Evolutionary conservation across 2,113 vertebrate species (phyloP), one percentile per base, ranked within the genome.

Genomic region (Cyprinodon tularosa): DNA sequence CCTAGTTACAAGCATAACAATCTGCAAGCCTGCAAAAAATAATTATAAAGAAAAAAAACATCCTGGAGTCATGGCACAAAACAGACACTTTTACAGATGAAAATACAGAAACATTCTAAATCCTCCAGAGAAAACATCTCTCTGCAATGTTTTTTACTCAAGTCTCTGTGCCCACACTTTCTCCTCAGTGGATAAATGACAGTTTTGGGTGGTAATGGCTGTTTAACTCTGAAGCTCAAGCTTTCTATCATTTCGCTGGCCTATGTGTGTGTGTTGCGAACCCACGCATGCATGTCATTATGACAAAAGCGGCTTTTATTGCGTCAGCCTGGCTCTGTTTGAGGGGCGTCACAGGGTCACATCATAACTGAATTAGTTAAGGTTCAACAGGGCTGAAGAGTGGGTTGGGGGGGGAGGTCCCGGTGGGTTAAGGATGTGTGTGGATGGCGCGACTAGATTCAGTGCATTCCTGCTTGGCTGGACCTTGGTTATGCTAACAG

Each of bases 361-460:
- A 64, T 86, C 78, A 62, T 91, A 92, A 93, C 91, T 80, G 62
- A 77, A 86, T 93, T 93, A 92, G 90, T 88, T 80, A 88, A 76
- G 90, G 86, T 84, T 88, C 80, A 88, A 65, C 78, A 63, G 76
- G 87, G 74, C 47, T 79, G 74, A n/a, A 71, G 78, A 82, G 65
- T 37, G 22, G 76, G 66, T 65, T 71, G 72, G 4, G 3, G 77
- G 74, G 71, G 72, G 68, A 63, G 77, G 81, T 76, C 88, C 86
- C 80, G 71, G 69, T 70, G 80, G 83, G 83, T 74, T 62, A 70
- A 85, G 76, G 65, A 29, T 53, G 37, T n/a, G 42, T 20, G 11
- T 13, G 4, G 12, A 20, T 42, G 4, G 60, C 50, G 40, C 37
- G 63, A 9, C 14, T 77, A 65, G 70, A 83, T 89, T 88, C 73